Percentiles rank a stretch among this genome's conserved stretches.
These are phyloP conservation scores for Andricus grossulariae DNA, from an alignment of 1,140 invertebrate genomes.

Conservation along the genomic window DNA sequence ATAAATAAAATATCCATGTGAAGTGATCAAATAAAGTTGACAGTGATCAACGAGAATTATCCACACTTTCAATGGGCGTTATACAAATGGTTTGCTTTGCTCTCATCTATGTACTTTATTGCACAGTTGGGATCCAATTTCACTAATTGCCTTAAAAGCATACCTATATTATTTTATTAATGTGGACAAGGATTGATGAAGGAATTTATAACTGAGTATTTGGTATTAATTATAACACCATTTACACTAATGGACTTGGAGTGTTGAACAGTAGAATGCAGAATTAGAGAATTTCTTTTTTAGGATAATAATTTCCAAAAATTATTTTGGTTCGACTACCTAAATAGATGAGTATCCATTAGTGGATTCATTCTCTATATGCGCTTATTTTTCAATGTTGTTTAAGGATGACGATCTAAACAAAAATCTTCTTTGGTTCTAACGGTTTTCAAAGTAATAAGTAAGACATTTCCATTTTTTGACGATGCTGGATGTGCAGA, in stretches of 20 bases:
- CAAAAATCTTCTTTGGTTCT: too few relatives aligned
- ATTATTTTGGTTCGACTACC: too few relatives aligned
- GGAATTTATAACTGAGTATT: neutral
- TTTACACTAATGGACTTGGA: neutral
- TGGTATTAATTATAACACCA: neutral
- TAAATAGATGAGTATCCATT: too few relatives aligned
- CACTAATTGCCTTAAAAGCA: neutral
- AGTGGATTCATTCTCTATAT: too few relatives aligned
- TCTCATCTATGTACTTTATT: neutral
- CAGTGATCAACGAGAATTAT: neutral
- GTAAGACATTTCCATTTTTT: too few relatives aligned
- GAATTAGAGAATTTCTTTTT: too few relatives aligned
- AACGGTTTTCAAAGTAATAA: too few relatives aligned
- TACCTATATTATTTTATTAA: neutral
- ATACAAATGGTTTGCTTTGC: neutral
- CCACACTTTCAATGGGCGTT: neutral
- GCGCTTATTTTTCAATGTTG: too few relatives aligned
- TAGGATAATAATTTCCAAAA: too few relatives aligned
- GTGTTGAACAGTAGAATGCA: neutral
- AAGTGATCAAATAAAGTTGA: neutral
- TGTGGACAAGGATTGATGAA: neutral
- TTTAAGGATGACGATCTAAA: too few relatives aligned
- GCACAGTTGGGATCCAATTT: neutral
- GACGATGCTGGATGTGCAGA: too few relatives aligned
- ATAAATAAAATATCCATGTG: neutral